A percentile compares a stretch with the other conserved stretches of the same genome.
phyloP scores from a whole-genome alignment of 37 sponge, comb jelly and placozoan species.

The Geodia barretti region DNA sequence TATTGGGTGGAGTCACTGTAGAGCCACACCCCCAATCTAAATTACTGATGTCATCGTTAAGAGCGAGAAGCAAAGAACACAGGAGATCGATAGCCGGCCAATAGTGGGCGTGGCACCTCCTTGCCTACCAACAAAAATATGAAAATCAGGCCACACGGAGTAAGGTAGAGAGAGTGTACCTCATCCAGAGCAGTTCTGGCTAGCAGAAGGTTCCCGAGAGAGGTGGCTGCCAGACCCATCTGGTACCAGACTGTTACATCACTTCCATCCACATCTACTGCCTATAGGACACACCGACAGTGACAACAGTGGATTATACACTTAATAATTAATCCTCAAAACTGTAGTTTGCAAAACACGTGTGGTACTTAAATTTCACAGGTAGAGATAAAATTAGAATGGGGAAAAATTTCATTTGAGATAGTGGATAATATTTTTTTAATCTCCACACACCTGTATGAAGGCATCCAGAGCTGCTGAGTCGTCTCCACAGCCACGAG shows the following conservation, averaged over 20 bases:
- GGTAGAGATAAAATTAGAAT: not conserved
- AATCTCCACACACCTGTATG: constrained; percentile 34
- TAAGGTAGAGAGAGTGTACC: too few relatives aligned
- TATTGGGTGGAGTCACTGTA: not conserved
- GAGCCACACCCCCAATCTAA: too few relatives aligned
- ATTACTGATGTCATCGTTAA: constrained; percentile 56
- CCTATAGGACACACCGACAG: constrained; percentile 11
- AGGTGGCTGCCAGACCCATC: constrained; percentile 34
- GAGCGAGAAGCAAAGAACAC: constrained; percentile 49
- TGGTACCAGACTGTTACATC: constrained; percentile 74
- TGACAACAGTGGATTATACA: not conserved
- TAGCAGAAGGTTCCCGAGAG: constrained; percentile 64
- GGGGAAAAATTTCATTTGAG: not conserved
- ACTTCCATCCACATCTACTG: constrained; percentile 40
- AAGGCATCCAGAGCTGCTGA: constrained; percentile 64
- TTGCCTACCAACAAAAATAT: constrained; percentile 29
- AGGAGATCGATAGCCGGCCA: constrained; percentile 64
- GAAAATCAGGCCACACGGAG: too few relatives aligned
- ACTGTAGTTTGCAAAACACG: too few relatives aligned
- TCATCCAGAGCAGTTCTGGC: constrained; percentile 60
- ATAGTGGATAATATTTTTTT: not conserved
- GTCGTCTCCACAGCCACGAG: constrained; percentile 48
- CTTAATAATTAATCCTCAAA: not conserved
- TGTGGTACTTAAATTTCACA: not conserved
- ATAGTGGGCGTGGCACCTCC: constrained; percentile 34